These are phyloP conservation scores for Chromobotia macracanthus DNA, from an alignment of 2,797 vertebrate species.

Conservation along the genomic window DNA sequence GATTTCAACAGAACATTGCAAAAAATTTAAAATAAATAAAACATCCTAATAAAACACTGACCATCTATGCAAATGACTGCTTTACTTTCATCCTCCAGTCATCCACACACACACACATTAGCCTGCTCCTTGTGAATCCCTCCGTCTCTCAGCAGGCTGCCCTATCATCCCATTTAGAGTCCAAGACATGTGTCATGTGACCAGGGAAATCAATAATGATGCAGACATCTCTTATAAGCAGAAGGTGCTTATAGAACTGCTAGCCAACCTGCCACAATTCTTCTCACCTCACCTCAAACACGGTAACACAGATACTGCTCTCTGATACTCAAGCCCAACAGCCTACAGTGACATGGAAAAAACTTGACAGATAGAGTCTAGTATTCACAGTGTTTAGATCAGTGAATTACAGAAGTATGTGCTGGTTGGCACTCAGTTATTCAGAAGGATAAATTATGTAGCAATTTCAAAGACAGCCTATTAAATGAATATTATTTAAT, in stretches of 20 bases:
- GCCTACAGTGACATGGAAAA: constrained; percentile 17
- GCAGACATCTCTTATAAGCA: constrained; percentile 57
- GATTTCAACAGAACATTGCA: constrained; percentile 9
- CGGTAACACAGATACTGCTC: constrained; percentile 16
- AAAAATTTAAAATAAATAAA: not conserved
- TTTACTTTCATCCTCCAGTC: not conserved
- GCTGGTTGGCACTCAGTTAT: constrained; percentile 28
- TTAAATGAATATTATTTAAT: not conserved
- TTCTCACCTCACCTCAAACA: constrained; percentile 27
- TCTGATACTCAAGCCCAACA: not conserved
- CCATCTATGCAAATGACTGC: constrained; percentile 18
- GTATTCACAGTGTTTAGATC: constrained; percentile 28
- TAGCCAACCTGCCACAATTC: constrained; percentile 39
- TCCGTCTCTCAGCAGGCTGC: constrained; percentile 43
- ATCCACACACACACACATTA: constrained; percentile 22
- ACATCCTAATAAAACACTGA: not conserved
- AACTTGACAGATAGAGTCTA: constrained; percentile 32
- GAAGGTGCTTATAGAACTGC: constrained; percentile 42
- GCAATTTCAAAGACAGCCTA: constrained; percentile 20
- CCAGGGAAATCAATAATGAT: constrained; percentile 58
- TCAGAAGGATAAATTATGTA: constrained; percentile 6
- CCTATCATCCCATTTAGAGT: constrained; percentile 51
- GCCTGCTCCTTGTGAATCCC: constrained; percentile 4
- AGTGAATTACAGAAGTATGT: constrained; percentile 28
- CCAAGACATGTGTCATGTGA: constrained; percentile 53